Evolutionary conservation across 2,113 vertebrate species (phyloP).

Genomic region (sheep (Ovis aries)): ARS-UI_Ramb_v3.0 NC_056059.1:70015501-70016000

Average conservation of each 20-base stretch:
- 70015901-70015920: fast-evolving
- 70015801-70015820: background rate
- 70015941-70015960: background rate
- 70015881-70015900: background rate
- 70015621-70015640: background rate
- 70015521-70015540: background rate
- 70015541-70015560: background rate
- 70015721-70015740: background rate
- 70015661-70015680: background rate
- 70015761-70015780: background rate
- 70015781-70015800: background rate
- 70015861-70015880: background rate
- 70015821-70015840: background rate
- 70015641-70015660: background rate
- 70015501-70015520: background rate
- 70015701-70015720: background rate
- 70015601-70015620: background rate
- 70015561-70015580: background rate
- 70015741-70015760: background rate
- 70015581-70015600: background rate
- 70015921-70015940: background rate
- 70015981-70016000: background rate
- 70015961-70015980: background rate
- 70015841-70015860: background rate
- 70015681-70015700: background rate